phyloP scores from a whole-genome alignment of 2,797 vertebrate genomes.

The Gymnopithys bicolor region DNA sequence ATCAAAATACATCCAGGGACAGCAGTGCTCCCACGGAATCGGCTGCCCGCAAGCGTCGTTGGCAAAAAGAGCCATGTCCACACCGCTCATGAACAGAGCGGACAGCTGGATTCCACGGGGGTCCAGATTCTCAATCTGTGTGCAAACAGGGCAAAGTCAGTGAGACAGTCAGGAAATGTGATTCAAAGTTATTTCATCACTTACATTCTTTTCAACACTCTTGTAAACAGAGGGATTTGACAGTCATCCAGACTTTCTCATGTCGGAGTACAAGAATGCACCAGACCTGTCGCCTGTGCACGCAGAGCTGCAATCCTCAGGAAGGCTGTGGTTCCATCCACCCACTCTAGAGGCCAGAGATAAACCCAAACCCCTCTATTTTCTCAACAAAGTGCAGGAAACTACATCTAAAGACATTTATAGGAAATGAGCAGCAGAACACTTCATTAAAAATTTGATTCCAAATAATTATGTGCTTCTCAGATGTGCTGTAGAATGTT shows the following conservation, averaged over 20 bases:
- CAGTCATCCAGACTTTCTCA: neutral
- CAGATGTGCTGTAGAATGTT: neutral
- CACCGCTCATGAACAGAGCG: conserved; percentile 94
- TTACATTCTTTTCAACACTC: neutral
- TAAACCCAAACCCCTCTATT: neutral
- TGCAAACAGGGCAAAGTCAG: accelerated
- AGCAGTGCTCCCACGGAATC: conserved; percentile 96
- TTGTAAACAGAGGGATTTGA: neutral
- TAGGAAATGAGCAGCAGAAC: neutral
- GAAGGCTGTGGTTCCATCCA: neutral
- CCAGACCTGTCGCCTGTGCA: accelerated
- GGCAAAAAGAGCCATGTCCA: conserved; percentile 95
- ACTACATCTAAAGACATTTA: neutral
- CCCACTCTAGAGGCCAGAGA: neutral
- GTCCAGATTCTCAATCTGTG: conserved; percentile 93
- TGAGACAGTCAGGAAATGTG: neutral
- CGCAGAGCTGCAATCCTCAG: neutral
- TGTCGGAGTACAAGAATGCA: neutral
- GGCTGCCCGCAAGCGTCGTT: conserved; percentile 94
- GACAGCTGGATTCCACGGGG: conserved; percentile 92
- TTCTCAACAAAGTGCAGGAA: neutral
- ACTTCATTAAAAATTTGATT: neutral
- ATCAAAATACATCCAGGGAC: conserved; percentile 98
- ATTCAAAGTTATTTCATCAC: neutral
- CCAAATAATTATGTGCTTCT: neutral